A percentile compares a stretch with the other conserved stretches of the same genome.
Conservation (phyloP, 2,888 invertebrate genomes). For the Seira sanloemensis region DNA sequence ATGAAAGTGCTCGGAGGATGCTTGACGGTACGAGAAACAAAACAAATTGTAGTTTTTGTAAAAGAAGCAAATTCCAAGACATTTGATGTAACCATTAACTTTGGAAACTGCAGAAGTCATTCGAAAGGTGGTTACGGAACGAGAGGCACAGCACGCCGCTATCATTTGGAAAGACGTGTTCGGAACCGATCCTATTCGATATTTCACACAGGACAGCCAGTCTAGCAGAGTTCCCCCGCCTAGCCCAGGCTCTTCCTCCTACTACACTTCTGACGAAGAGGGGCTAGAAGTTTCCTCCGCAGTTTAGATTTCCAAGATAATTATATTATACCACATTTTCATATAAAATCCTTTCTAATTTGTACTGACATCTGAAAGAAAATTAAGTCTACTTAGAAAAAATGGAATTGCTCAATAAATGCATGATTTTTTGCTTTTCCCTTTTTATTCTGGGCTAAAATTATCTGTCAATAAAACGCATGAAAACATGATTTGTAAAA, state of each 20-base stretch:
- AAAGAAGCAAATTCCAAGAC: not conserved
- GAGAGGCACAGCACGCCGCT: conserved; percentile 51
- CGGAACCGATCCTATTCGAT: conserved; percentile 31
- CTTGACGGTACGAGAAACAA: conserved; percentile 53
- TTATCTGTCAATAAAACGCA: not conserved
- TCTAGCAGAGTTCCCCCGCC: conserved; percentile 45
- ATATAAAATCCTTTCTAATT: not conserved
- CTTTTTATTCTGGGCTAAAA: not conserved
- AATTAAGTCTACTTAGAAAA: not conserved
- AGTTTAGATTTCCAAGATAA: too few relatives aligned
- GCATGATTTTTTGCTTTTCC: not conserved
- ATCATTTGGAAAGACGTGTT: conserved; percentile 52
- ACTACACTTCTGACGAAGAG: conserved; percentile 38
- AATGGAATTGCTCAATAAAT: not conserved
- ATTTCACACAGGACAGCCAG: conserved; percentile 5
- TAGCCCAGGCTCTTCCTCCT: conserved; percentile 42
- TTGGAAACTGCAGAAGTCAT: conserved; percentile 28
- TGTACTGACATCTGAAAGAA: not conserved
- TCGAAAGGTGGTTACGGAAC: conserved; percentile 30
- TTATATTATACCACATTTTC: not conserved
- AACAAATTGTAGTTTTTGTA: too few relatives aligned
- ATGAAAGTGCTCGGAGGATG: conserved; percentile 33
- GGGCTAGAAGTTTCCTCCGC: conserved; percentile 15
- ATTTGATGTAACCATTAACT: not conserved
- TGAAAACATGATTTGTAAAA: too few relatives aligned